phyloP scores from a whole-genome alignment of 2,113 vertebrate genomes.

The Gallinago paraguaiae region DNA sequence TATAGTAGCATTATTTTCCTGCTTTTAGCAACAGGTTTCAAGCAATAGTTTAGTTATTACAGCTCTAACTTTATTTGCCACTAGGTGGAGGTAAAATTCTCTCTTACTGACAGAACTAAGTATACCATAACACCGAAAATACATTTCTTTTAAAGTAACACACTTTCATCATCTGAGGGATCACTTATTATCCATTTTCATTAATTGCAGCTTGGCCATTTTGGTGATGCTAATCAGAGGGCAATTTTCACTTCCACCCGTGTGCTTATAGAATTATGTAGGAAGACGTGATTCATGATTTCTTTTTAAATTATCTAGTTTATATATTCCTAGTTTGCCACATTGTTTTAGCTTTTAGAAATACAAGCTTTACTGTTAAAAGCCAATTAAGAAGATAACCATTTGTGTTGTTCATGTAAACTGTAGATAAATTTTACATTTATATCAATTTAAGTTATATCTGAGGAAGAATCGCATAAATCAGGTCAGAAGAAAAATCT shows the following conservation, averaged over 20 bases:
- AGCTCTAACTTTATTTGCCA: neutral
- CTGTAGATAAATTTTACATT: neutral
- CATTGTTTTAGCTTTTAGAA: neutral
- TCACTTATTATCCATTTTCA: neutral
- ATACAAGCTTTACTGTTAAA: neutral
- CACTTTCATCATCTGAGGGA: neutral
- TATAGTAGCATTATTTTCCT: neutral
- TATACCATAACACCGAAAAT: neutral
- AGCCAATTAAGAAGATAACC: neutral
- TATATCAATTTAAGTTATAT: neutral
- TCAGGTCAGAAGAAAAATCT: neutral
- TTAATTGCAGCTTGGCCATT: neutral
- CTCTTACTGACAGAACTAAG: neutral
- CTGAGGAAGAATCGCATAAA: neutral
- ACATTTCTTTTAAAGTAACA: neutral
- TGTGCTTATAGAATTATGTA: neutral
- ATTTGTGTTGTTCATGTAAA: neutral
- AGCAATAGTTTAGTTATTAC: neutral
- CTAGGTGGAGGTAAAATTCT: constrained; percentile 31
- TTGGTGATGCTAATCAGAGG: neutral
- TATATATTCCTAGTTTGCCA: neutral
- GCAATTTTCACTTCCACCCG: neutral
- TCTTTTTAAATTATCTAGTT: neutral
- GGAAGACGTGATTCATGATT: neutral
- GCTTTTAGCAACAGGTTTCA: neutral